Evolutionary conservation across 2,797 vertebrate genomes (phyloP).

Genomic region (Geotrypetes seraphini): DNA sequence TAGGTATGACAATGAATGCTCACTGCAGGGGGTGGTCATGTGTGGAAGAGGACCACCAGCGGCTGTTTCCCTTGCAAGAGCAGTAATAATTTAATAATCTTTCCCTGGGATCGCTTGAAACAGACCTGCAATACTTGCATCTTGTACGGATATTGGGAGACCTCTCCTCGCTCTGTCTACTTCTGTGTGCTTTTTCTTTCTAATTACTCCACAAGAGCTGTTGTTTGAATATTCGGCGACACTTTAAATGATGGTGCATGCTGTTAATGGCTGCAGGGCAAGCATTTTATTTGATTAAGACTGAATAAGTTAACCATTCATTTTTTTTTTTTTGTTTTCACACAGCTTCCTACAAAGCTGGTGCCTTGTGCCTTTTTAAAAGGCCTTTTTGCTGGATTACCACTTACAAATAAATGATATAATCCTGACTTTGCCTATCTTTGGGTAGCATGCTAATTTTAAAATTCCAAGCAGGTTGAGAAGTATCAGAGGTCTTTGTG

Average conservation of each 20-base stretch:
- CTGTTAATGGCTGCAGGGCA: constrained; percentile 49
- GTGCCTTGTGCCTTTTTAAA: too few species aligned
- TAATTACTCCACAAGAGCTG: constrained; percentile 29
- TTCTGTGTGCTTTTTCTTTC: constrained; percentile 18
- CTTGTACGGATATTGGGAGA: constrained; percentile 7
- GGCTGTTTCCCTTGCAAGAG: constrained; percentile 32
- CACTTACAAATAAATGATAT: too few species aligned
- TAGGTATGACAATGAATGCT: constrained; percentile 31
- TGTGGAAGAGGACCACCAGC: constrained; percentile 28
- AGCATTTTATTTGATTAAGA: constrained; percentile 28
- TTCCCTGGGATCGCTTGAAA: constrained; percentile 25
- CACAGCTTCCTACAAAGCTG: too few species aligned
- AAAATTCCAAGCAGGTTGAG: too few species aligned
- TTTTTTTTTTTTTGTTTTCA: too few species aligned
- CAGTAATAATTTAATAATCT: constrained; percentile 49
- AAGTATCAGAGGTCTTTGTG: too few species aligned
- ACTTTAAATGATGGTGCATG: constrained; percentile 46
- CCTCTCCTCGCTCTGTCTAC: not conserved
- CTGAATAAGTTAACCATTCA: constrained; percentile 36
- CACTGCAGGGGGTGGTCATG: constrained; percentile 23
- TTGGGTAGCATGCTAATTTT: too few species aligned
- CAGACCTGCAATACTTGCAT: constrained; percentile 7
- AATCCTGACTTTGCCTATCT: too few species aligned
- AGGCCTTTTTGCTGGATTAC: too few species aligned
- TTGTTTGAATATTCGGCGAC: constrained; percentile 33